Conservation (phyloP, 2,888 invertebrate genomes). For the Alloscopus bannaensis region DNA sequence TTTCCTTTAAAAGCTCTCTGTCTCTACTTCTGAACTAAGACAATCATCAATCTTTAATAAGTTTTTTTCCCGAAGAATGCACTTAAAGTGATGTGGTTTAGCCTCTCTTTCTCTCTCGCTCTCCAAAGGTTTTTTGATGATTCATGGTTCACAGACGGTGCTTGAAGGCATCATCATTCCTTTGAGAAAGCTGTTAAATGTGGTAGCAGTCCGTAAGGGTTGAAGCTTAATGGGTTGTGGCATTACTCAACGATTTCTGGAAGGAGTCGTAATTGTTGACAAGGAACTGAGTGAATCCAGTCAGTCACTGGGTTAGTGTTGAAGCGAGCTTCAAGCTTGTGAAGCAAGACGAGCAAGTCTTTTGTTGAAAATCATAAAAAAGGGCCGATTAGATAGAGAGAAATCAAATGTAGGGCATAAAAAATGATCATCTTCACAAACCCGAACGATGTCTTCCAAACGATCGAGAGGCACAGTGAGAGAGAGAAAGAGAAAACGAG, state of each 20-base stretch:
- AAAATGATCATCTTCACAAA: constrained; percentile 56
- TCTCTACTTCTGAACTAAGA: too few relatives aligned
- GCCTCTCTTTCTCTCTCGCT: too few relatives aligned
- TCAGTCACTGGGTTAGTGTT: constrained; percentile 34
- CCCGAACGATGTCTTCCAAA: too few relatives aligned
- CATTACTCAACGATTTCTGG: constrained; percentile 59
- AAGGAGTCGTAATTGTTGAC: constrained; percentile 52
- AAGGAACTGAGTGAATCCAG: constrained; percentile 50
- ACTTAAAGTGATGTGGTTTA: neutral
- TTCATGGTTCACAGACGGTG: constrained; percentile 46
- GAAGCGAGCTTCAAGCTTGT: neutral
- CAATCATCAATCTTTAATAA: too few relatives aligned
- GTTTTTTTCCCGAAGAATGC: constrained; percentile 13
- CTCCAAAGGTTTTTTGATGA: constrained; percentile 60
- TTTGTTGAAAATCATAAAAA: constrained; percentile 57
- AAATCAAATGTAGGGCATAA: constrained; percentile 65
- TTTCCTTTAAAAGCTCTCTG: too few relatives aligned
- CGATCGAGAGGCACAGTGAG: too few relatives aligned
- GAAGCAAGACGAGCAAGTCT: too few relatives aligned
- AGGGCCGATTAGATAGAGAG: constrained; percentile 58
- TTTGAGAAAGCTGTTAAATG: constrained; percentile 51
- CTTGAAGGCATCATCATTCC: constrained; percentile 46
- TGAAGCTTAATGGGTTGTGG: constrained; percentile 56
- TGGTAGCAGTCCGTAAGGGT: constrained; percentile 61
- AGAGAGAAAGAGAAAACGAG: too few relatives aligned